Percentiles rank a stretch among this genome's conserved stretches.
Evolutionary conservation across 2,888 invertebrate species (phyloP).

Genomic region (Patella ulyssiponensis): DNA sequence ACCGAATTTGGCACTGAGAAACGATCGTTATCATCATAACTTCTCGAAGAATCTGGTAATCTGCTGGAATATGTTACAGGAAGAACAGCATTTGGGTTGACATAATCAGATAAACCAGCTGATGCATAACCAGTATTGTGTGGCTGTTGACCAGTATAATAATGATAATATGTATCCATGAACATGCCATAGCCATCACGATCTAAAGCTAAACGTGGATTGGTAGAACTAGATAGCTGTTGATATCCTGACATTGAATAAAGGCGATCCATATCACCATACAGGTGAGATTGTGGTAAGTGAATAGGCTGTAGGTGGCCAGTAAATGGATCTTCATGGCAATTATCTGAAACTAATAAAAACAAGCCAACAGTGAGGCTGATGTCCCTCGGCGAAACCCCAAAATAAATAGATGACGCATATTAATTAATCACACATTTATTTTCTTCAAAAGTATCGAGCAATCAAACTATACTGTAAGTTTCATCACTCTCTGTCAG

Average conservation of each 20-base stretch:
- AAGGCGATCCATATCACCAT: conserved; percentile 20
- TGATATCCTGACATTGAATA: conserved; percentile 13
- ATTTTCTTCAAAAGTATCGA: too few relatives aligned
- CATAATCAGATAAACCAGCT: conserved; percentile 39
- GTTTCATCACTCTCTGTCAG: too few relatives aligned
- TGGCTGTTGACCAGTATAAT: conserved; percentile 33
- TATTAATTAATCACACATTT: too few relatives aligned
- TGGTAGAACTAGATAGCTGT: background rate
- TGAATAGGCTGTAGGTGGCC: conserved; percentile 21
- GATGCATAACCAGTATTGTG: conserved; percentile 30
- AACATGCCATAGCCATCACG: conserved; percentile 33
- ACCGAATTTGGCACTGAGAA: conserved; percentile 1
- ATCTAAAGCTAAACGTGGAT: conserved; percentile 27
- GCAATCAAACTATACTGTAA: too few relatives aligned
- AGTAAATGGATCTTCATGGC: conserved; percentile 14
- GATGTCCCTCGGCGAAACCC: too few relatives aligned
- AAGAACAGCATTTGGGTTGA: conserved; percentile 45
- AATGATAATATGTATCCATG: conserved; percentile 35
- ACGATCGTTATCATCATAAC: conserved; percentile 22
- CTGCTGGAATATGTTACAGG: conserved; percentile 28
- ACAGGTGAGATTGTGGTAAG: conserved; percentile 20
- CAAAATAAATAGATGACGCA: too few relatives aligned
- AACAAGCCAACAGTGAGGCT: too few relatives aligned
- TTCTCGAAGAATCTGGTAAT: conserved; percentile 4
- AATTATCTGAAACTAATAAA: conserved; percentile 15